Evolutionary conservation across 2,888 invertebrate genomes (phyloP), one percentile per base, ranked within the genome.

Genomic region (Noctua comes): DNA sequence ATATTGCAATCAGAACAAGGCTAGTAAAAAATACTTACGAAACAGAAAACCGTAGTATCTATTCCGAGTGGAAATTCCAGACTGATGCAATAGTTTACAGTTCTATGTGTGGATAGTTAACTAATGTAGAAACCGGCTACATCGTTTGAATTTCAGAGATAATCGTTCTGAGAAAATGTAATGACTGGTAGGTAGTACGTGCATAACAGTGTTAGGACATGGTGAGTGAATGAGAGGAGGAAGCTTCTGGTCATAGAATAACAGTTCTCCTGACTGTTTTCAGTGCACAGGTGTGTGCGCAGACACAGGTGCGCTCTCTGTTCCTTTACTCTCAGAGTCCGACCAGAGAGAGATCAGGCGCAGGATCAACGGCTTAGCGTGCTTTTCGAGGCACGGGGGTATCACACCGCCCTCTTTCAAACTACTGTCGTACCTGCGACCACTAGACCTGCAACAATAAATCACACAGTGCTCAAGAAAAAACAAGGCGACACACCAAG

Each of bases 31-130:
- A 72, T 51, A 66, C 36, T 78, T 76, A 76, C 43, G 76, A 83
- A 85, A 80, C 70, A 62, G 72, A 77, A 74, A 73, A 54, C 54
- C 18, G 65, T 43, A 18, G 43, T 65, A 65, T 43, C 16, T 57
- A 72, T 64, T 46, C n/a, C 46, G 13, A 54, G 16, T 75, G 81
- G 86, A 86, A 86, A 81, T 74, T 73, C 85, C 81, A 40, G 21
- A 69, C 10, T 76, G 54, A 51, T 81, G 84, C 64, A 86, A 86
- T 66, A 48, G 7, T 54, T 11, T 10, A 46, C 46, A 11, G 7
- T 21, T 4, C 5, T 62, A 48, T 57, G 18, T 36, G 71, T 74
- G 40, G 31, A 21, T 59, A 46, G 11, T 31, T 69, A 68, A 43
- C 31, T 3, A 66, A 31, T 68, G 62, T 59, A 73, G 68, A 13